Evolutionary conservation across 2,888 invertebrate species (phyloP), one percentile per base, ranked within the genome.

Genomic region (Phymatocera aterrima): DNA sequence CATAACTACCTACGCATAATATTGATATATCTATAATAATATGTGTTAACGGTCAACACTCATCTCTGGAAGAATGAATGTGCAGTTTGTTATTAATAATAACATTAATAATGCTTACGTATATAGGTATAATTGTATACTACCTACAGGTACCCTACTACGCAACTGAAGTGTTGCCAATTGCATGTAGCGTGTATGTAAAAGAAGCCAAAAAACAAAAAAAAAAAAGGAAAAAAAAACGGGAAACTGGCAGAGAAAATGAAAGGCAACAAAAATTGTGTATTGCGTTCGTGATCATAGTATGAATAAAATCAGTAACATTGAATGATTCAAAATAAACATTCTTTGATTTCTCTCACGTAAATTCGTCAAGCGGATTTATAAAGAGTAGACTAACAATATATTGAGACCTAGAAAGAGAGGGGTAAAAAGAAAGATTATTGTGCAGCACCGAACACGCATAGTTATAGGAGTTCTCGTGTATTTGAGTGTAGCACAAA

Each of bases 401-500:
- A 57, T 57, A 57, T n/a, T n/a, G n/a, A n/a, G n/a, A n/a, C 57
- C 57, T 57, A 40, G 4, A 40, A 5, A 57, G 57, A 57, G 28
- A 5, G 51, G 51, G 51, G 24, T 51, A 0, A n/a, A n/a, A n/a
- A n/a, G n/a, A n/a, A n/a, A n/a, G n/a, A n/a, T n/a, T n/a, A n/a
- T n/a, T 51, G 51, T 57, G 57, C 24, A 28, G 3, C 12, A 3
- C 15, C 12, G 57, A 5, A 28, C 4, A 28, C 10, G 57, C 28
- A 15, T 57, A 28, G 24, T 57, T 57, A 28, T 3, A 5, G 57
- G 15, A 28, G 15, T 57, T n/a, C n/a, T n/a, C n/a, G 57, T 10
- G 57, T 57, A 28, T 57, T n/a, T 57, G 57, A 57, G 57, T 57
- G 57, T 57, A 57, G 57, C 57, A 57, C 57, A 57, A 57, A 57